A percentile compares a stretch with the other conserved stretches of the same genome.
Evolutionary conservation across 2,797 vertebrate genomes (phyloP).

Genomic region (Sebastes kiyomatsui): DNA sequence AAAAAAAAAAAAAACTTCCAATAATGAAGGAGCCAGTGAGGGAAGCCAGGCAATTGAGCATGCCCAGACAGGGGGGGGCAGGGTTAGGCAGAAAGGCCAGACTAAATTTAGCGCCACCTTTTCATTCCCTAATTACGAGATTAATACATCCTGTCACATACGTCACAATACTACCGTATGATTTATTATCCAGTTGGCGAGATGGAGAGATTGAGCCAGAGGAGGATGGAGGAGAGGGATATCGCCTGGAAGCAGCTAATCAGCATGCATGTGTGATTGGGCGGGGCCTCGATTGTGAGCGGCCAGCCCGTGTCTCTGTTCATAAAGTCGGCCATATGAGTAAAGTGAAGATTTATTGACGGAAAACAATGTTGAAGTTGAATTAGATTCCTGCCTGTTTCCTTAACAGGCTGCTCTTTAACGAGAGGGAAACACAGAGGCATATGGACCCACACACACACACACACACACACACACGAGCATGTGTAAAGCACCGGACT

Average conservation of each 20-base stretch:
- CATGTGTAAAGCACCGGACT: slow-evolving; percentile 30
- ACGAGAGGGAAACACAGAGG: slow-evolving; percentile 69
- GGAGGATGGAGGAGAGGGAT: slow-evolving; percentile 37
- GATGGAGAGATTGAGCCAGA: slow-evolving; percentile 73
- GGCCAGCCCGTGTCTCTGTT: slow-evolving; percentile 26
- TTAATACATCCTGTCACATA: slow-evolving; percentile 81
- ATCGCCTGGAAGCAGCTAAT: slow-evolving; percentile 63
- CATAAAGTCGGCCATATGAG: slow-evolving; percentile 41
- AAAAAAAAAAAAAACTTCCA: background rate
- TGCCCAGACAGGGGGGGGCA: slow-evolving; percentile 30
- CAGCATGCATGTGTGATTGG: slow-evolving; percentile 54
- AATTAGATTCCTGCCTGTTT: slow-evolving; percentile 61
- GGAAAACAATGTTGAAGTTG: slow-evolving; percentile 60
- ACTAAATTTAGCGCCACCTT: slow-evolving; percentile 83
- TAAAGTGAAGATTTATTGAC: slow-evolving; percentile 61
- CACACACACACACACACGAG: slow-evolving; percentile 7
- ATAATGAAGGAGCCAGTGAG: background rate
- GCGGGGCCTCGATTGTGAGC: slow-evolving; percentile 5
- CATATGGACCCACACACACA: slow-evolving; percentile 11
- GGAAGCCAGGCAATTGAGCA: slow-evolving; percentile 38
- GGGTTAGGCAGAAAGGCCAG: slow-evolving; percentile 74
- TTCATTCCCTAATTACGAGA: slow-evolving; percentile 82
- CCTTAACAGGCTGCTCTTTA: slow-evolving; percentile 73
- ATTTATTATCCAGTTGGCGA: slow-evolving; percentile 74
- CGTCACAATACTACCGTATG: slow-evolving; percentile 73